Evolutionary conservation across 2,797 vertebrate species (phyloP).

Genomic region (Valencia hispanica): DNA sequence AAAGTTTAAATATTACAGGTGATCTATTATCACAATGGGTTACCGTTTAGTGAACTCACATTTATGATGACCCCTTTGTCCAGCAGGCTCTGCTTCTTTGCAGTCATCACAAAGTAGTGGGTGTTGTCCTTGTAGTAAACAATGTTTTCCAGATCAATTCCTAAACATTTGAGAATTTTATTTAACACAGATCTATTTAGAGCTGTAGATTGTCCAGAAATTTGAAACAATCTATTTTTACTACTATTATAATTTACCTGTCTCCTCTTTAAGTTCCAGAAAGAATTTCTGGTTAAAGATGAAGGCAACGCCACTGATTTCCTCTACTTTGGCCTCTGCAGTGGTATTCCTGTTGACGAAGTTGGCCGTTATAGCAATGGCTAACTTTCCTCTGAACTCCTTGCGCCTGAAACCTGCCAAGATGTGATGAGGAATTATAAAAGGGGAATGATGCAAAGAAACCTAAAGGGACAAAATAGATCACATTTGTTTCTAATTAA

Average conservation of each 20-base stretch:
- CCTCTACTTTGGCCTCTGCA: constrained; percentile 96
- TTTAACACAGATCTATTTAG: background rate
- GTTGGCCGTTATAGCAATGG: constrained; percentile 98
- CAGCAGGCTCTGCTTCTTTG: constrained; percentile 95
- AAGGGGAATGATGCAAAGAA: background rate
- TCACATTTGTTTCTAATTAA: background rate
- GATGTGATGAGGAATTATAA: background rate
- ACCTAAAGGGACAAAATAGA: too few species aligned
- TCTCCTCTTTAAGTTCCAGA: constrained; percentile 95
- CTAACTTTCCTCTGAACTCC: constrained; percentile 96
- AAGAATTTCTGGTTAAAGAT: constrained; percentile 99
- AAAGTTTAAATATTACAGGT: background rate
- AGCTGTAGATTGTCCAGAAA: background rate
- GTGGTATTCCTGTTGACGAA: constrained; percentile 98
- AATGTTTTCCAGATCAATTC: constrained; percentile 97
- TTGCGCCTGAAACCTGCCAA: constrained; percentile 90
- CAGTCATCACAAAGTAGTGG: constrained; percentile 99
- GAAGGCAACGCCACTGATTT: constrained; percentile 98
- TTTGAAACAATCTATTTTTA: background rate
- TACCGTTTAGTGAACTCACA: constrained; percentile 67
- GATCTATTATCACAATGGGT: background rate
- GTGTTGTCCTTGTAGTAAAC: constrained; percentile 98
- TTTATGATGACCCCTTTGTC: constrained; percentile 96
- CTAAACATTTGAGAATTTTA: constrained; percentile 66
- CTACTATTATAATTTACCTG: constrained; percentile 69